Conservation (phyloP, 2,113 vertebrate species). For the Pterophyllum scalare region DNA sequence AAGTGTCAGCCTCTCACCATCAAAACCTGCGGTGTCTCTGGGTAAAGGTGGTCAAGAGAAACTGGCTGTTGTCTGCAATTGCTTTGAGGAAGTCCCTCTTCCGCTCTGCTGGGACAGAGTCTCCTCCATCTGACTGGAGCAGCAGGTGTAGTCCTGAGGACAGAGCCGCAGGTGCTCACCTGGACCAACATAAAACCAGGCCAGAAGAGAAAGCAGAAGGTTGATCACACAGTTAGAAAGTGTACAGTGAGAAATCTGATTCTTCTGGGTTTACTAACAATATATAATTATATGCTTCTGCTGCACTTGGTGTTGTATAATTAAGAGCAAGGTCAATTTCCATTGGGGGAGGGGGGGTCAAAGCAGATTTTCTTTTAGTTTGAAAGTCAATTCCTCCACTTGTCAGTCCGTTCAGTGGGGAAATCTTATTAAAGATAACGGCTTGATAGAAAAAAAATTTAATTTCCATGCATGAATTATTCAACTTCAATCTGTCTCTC, state of each 20-base stretch:
- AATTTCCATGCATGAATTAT: constrained; percentile 73
- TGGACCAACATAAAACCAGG: constrained; percentile 51
- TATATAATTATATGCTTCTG: not conserved
- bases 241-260: not conserved
- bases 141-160: constrained; percentile 91
- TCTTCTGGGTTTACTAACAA: not conserved
- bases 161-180: constrained; percentile 91
- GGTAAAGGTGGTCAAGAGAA: constrained; percentile 85
- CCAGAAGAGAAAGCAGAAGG: not conserved
- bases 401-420: constrained; percentile 21
- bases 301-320: not conserved
- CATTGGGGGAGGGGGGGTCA: not conserved
- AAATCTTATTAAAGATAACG: constrained; percentile 57
- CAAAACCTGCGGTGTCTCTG: constrained; percentile 85
- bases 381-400: constrained; percentile 19
- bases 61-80: constrained; percentile 86
- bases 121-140: constrained; percentile 89
- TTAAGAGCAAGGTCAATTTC: not conserved
- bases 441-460: constrained; percentile 48
- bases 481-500: constrained; percentile 66
- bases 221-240: not conserved
- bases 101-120: constrained; percentile 84
- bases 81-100: constrained; percentile 83
- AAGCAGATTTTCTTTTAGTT: constrained; percentile 16
- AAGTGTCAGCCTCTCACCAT: constrained; percentile 79